These are phyloP conservation scores for Helicoverpa assulta DNA, from an alignment of 2,888 invertebrate genomes.

Conservation along the genomic window DNA sequence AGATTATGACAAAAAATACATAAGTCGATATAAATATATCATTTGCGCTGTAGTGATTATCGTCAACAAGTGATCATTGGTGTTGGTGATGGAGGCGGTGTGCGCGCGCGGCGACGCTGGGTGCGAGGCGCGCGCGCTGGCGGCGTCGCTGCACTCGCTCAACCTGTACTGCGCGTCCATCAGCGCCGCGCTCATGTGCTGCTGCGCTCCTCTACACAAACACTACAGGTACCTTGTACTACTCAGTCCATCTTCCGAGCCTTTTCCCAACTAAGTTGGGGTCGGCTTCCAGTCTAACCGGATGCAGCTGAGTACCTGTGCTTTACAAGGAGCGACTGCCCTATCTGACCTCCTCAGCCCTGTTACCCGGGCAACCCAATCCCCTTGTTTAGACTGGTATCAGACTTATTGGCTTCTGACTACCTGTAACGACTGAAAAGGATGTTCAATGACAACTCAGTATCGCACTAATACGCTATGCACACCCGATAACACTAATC, in stretches of 20 bases:
- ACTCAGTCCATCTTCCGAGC: too few species aligned
- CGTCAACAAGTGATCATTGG: slow-evolving; percentile 17
- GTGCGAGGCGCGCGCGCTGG: slow-evolving; percentile 79
- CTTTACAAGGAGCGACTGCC: too few species aligned
- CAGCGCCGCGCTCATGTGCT: slow-evolving; percentile 82
- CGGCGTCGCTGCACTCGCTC: slow-evolving; percentile 82
- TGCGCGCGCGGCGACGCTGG: slow-evolving; percentile 74
- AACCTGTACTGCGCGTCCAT: slow-evolving; percentile 86
- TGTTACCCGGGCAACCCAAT: too few species aligned
- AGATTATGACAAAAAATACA: background rate
- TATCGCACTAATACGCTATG: background rate
- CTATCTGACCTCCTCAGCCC: too few species aligned
- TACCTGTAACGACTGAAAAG: too few species aligned
- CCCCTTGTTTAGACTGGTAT: too few species aligned
- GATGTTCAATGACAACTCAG: background rate
- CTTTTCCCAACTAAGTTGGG: too few species aligned
- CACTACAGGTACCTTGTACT: slow-evolving; percentile 69
- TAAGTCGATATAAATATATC: background rate
- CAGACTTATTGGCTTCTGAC: too few species aligned
- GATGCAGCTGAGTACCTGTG: too few species aligned
- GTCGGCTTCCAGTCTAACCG: too few species aligned
- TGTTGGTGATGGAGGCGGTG: slow-evolving; percentile 79
- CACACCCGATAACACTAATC: slow-evolving; percentile 1
- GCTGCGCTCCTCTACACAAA: slow-evolving; percentile 76
- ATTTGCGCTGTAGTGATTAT: slow-evolving; percentile 41